These are phyloP conservation scores for Sogatella furcifera DNA, from an alignment of 1,140 invertebrate genomes.

Conservation along the genomic window DNA sequence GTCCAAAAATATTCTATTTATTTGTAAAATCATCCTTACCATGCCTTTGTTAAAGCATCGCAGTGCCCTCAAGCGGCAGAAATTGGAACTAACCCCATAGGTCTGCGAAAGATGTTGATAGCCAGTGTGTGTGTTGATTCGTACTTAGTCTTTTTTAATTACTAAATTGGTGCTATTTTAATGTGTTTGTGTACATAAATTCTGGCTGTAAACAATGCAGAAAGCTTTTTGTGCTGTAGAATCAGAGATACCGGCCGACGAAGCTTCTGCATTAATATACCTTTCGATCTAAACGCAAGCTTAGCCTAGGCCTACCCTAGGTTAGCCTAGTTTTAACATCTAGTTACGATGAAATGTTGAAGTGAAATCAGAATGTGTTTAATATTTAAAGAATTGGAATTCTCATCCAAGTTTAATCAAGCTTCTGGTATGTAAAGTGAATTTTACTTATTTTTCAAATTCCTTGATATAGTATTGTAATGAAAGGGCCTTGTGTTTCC, in stretches of 20 bases:
- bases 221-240: background rate
- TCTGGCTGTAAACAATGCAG: background rate
- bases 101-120: background rate
- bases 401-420: too few relatives aligned
- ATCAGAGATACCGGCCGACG: background rate
- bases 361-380: too few relatives aligned
- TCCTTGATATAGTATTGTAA: background rate
- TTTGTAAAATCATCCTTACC: background rate
- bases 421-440: too few relatives aligned
- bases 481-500: background rate
- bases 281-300: background rate
- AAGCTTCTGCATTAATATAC: background rate
- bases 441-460: background rate
- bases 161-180: background rate
- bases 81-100: background rate
- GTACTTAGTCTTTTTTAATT: background rate
- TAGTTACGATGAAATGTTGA: too few relatives aligned
- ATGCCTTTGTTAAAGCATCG: slow-evolving; percentile 5
- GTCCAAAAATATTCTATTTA: background rate
- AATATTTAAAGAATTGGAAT: too few relatives aligned
- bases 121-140: background rate
- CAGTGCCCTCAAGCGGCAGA: slow-evolving; percentile 3
- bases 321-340: background rate
- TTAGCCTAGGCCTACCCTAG: slow-evolving; percentile 3
- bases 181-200: background rate